Percentiles rank a stretch among this genome's conserved stretches.
Conservation (phyloP, 2,888 invertebrate genomes). For the Cerceris ruficornis region DNA sequence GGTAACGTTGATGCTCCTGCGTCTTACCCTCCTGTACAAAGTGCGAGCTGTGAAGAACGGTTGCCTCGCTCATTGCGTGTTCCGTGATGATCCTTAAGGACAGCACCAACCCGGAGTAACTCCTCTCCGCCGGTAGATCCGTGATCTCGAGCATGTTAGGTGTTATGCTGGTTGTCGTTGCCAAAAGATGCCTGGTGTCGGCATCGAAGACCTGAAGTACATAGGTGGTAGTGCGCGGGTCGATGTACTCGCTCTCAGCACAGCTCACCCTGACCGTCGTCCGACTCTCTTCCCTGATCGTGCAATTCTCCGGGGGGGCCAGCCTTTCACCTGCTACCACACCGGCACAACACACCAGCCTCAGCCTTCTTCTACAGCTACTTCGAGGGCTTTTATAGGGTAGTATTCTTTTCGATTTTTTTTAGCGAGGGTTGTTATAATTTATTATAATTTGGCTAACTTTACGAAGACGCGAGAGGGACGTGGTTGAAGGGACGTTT, state of each 20-base stretch:
- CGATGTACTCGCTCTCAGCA: conserved; percentile 79
- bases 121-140: conserved; percentile 80
- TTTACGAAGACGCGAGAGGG: neutral
- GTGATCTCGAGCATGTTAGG: conserved; percentile 82
- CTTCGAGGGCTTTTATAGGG: conserved; percentile 8
- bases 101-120: conserved; percentile 80
- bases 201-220: conserved; percentile 84
- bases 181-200: conserved; percentile 82
- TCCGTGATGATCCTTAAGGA: conserved; percentile 83
- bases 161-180: conserved; percentile 82
- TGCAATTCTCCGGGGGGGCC: conserved; percentile 83
- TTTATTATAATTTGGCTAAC: too few species aligned
- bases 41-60: conserved; percentile 81
- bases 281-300: conserved; percentile 81
- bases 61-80: conserved; percentile 83
- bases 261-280: conserved; percentile 82
- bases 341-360: conserved; percentile 68
- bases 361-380: conserved; percentile 65
- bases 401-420: conserved; percentile 14
- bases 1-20: conserved; percentile 77
- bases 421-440: neutral
- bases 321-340: conserved; percentile 76
- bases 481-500: neutral
- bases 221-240: conserved; percentile 80
- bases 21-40: conserved; percentile 77